Base-by-base conservation (phyloP, 2,113 vertebrate species). In the Chaetops frenatus region DNA sequence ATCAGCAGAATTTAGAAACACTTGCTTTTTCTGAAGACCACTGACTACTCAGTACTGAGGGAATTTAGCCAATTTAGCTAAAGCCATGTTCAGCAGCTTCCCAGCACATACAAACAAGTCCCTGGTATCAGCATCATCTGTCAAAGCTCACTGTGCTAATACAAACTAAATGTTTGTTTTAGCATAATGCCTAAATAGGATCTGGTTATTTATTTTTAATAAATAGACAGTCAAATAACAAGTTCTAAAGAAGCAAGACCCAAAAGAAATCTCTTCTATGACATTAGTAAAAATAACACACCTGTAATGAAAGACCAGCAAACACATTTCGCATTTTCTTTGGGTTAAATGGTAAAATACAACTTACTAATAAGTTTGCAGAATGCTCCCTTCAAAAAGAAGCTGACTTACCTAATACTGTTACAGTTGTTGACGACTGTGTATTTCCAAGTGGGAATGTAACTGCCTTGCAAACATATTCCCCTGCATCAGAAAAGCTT, bases 381-480 rank as follows among this genome's bases (percentile, higher is more conserved):
- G 33, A 67, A 74, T 69, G 53, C 61, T 9, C 33, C 9, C 83
- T 88, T 27, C 29, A 76, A 15, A 51, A 73, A 77, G 33, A 70
- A 81, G 57, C 27, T 89, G 90, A 98, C 99, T 95, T 98, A 99
- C 99, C 99, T 92, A 99, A 97, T 56, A 99, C 98, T 83, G 98
- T 98, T 86, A 99, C 97, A 11, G 74, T 97, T 93, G 98, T 98
- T 81, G 99, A 98, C 3, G 99, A 98, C 83, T 99, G 98, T 6
- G 98, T 98, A 96, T 99, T 99, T 97, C 99, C 99, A 96, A 99
- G 97, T 24, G 99, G 99, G 95, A 99, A 99, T 23, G 99, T 99
- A 79, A 98, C 98, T 94, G 99, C 99, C 98, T 99, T 99, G 97
- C 99, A 99, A 96, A 98, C 98, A 94, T 99, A 99, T 74, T 98